Conservation (phyloP, 1,140 invertebrate species). For the Xylocopa sonorina region DNA sequence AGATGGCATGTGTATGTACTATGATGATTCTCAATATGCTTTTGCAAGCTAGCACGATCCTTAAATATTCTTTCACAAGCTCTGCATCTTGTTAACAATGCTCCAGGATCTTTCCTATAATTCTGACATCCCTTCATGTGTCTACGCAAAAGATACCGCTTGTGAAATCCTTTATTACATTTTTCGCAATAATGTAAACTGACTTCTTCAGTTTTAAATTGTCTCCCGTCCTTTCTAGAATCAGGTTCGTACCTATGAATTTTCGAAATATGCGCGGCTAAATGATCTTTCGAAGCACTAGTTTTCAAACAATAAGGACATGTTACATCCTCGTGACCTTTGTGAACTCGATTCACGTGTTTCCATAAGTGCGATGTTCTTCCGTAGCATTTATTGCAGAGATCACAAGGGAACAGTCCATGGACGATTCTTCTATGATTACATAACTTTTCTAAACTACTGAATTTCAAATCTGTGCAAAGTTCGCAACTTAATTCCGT, state of each 20-base stretch:
- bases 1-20: slow-evolving; percentile 83
- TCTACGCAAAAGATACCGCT: slow-evolving; percentile 81
- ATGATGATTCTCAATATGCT: slow-evolving; percentile 84
- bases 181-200: slow-evolving; percentile 82
- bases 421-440: slow-evolving; percentile 83
- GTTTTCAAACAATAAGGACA: slow-evolving; percentile 84
- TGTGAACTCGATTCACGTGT: slow-evolving; percentile 85
- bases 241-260: slow-evolving; percentile 82
- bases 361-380: slow-evolving; percentile 86
- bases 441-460: slow-evolving; percentile 81
- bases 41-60: slow-evolving; percentile 82
- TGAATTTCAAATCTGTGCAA: slow-evolving; percentile 78
- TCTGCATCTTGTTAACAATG: slow-evolving; percentile 82
- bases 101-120: slow-evolving; percentile 81
- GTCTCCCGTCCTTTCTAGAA: slow-evolving; percentile 64
- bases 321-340: slow-evolving; percentile 84
- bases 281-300: slow-evolving; percentile 84
- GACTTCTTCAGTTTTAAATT: slow-evolving; percentile 76
- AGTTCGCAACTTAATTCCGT: slow-evolving; percentile 79
- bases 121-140: slow-evolving; percentile 84
- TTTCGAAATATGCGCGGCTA: slow-evolving; percentile 84
- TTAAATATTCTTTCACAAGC: slow-evolving; percentile 84
- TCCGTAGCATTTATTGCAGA: slow-evolving; percentile 85
- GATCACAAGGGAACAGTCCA: slow-evolving; percentile 84
- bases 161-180: slow-evolving; percentile 83